phyloP scores from a whole-genome alignment of 1,140 invertebrate species.

The Drosophila equinoxialis region DNA sequence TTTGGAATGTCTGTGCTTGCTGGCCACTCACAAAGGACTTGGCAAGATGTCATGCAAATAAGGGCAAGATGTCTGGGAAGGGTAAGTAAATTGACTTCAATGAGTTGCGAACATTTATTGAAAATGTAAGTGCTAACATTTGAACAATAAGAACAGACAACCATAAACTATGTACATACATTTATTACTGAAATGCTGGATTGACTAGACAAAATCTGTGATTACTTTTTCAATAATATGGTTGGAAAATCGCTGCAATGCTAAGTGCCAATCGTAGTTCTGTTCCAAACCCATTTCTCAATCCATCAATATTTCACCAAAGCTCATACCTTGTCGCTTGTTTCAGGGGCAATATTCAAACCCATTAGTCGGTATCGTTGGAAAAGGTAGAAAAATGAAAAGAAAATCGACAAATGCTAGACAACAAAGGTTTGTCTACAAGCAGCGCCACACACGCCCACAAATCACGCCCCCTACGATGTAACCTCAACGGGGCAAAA shows the following conservation, averaged over 20 bases:
- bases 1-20: constrained; percentile 31
- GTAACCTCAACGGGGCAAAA: constrained; percentile 44
- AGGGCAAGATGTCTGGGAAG: constrained; percentile 29
- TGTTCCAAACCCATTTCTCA: neutral
- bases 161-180: constrained; percentile 69
- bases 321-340: constrained; percentile 6
- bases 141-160: constrained; percentile 53
- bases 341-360: constrained; percentile 36
- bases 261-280: constrained; percentile 20
- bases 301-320: neutral
- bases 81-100: constrained; percentile 38
- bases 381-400: constrained; percentile 30
- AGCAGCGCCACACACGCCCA: constrained; percentile 63
- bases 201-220: neutral
- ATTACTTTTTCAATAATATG: neutral
- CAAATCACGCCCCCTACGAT: constrained; percentile 71
- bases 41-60: constrained; percentile 61
- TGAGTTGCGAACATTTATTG: constrained; percentile 68
- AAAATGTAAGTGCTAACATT: constrained; percentile 78
- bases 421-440: constrained; percentile 66
- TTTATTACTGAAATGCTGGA: constrained; percentile 34
- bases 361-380: constrained; percentile 61
- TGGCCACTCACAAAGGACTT: constrained; percentile 18
- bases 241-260: constrained; percentile 13
- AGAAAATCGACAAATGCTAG: constrained; percentile 63